Percentiles rank a stretch among this genome's conserved stretches.
These are phyloP conservation scores for Microplitis deprimator DNA, from an alignment of 2,888 invertebrate genomes.

Conservation along the genomic window DNA sequence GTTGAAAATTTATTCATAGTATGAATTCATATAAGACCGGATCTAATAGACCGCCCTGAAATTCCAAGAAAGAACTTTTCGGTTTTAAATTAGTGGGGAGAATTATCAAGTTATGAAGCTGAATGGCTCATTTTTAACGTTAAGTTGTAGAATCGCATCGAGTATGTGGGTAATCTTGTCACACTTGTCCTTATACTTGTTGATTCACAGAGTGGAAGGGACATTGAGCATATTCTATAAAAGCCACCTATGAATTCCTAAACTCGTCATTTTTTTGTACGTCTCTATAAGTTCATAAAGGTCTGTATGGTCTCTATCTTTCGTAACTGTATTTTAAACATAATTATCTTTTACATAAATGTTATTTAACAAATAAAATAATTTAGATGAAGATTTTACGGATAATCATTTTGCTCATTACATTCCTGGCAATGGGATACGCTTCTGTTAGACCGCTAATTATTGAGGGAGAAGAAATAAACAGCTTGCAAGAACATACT, in stretches of 20 bases:
- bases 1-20: neutral
- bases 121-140: slow-evolving; percentile 23
- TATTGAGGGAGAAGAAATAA: slow-evolving; percentile 17
- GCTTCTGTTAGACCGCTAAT: slow-evolving; percentile 41
- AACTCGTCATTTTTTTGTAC: slow-evolving; percentile 44
- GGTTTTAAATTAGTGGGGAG: slow-evolving; percentile 27
- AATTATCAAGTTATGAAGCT: neutral
- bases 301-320: neutral
- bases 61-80: slow-evolving; percentile 23
- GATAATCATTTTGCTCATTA: slow-evolving; percentile 45
- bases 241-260: slow-evolving; percentile 43
- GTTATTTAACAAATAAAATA: too few species aligned
- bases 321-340: neutral
- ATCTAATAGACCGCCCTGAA: slow-evolving; percentile 13
- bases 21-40: neutral
- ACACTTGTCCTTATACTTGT: slow-evolving; percentile 21
- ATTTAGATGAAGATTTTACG: slow-evolving; percentile 53
- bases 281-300: slow-evolving; percentile 32
- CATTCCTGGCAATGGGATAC: slow-evolving; percentile 49
- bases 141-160: slow-evolving; percentile 24
- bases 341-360: too few species aligned
- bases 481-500: neutral
- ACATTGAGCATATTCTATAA: slow-evolving; percentile 46
- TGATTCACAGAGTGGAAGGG: slow-evolving; percentile 37
- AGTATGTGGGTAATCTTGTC: slow-evolving; percentile 17